A percentile compares a stretch with the other conserved stretches of the same genome.
These are phyloP conservation scores for Sclerurus mexicanus DNA, from an alignment of 2,113 vertebrate genomes.

Conservation along the genomic window DNA sequence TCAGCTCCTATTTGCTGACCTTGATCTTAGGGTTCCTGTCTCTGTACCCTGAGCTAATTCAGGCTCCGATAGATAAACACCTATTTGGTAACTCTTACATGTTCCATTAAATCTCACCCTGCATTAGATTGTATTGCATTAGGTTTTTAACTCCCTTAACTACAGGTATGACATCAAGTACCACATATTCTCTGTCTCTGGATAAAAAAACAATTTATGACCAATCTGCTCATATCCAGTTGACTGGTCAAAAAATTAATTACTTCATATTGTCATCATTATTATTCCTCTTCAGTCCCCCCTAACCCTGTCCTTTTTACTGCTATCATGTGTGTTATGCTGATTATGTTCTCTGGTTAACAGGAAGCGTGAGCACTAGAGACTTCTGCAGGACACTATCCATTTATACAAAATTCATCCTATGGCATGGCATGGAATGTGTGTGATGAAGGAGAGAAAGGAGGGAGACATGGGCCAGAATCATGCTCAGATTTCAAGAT, in stretches of 20 bases:
- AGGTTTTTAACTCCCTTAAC: background rate
- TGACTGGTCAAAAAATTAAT: background rate
- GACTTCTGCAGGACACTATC: background rate
- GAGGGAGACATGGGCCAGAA: background rate
- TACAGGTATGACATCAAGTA: background rate
- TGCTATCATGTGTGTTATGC: background rate
- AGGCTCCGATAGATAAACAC: background rate
- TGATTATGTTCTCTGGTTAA: background rate
- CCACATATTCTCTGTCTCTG: too few species aligned
- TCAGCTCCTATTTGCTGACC: background rate
- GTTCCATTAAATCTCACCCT: background rate
- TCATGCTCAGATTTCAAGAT: background rate
- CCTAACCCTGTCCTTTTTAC: background rate
- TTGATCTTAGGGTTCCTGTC: background rate
- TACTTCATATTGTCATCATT: background rate
- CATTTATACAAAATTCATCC: background rate
- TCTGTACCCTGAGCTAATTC: background rate
- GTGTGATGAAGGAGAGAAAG: background rate
- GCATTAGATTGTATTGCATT: background rate
- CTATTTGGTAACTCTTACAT: background rate
- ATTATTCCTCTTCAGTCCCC: background rate
- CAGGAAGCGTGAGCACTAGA: background rate
- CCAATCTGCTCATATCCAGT: too few species aligned
- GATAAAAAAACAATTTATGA: too few species aligned
- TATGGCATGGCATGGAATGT: background rate